Conservation (phyloP, 2,888 invertebrate genomes). For the Capitulum mitella region DNA sequence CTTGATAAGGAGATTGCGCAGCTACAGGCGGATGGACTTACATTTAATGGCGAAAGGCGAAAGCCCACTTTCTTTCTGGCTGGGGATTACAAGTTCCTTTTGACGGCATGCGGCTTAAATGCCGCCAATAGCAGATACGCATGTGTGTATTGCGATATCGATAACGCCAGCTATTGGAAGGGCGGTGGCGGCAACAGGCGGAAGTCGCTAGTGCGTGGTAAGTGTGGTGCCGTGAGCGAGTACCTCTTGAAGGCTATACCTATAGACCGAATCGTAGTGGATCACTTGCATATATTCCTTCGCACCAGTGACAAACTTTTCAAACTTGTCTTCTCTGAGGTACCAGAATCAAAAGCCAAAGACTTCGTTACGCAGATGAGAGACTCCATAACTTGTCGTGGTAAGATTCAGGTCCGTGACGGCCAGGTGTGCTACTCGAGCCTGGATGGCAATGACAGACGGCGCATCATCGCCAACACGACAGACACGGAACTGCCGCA, state of each 20-base stretch:
- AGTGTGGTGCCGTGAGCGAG: neutral
- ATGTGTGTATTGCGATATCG: neutral
- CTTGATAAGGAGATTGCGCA: neutral
- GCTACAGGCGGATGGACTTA: neutral
- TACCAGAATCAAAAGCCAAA: neutral
- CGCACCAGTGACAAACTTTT: neutral
- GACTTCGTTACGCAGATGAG: neutral
- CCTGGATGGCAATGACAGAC: neutral
- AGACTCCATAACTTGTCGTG: neutral
- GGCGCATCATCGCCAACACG: too few relatives aligned
- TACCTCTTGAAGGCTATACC: neutral
- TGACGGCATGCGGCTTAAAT: neutral
- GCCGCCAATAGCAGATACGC: neutral
- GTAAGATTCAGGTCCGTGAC: too few relatives aligned
- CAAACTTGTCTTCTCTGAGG: neutral
- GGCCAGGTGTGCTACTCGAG: too few relatives aligned
- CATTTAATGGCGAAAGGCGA: neutral
- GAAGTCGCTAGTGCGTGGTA: neutral
- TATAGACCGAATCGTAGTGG: too few relatives aligned
- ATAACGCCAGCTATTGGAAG: neutral
- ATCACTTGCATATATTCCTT: neutral
- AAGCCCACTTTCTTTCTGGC: neutral
- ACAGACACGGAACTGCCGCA: too few relatives aligned
- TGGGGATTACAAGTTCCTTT: neutral
- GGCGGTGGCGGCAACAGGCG: neutral